Evolutionary conservation across 23 tunicate genomes (phyloP), one percentile per base, ranked within the genome.

Genomic region (Diplosoma virens): DNA sequence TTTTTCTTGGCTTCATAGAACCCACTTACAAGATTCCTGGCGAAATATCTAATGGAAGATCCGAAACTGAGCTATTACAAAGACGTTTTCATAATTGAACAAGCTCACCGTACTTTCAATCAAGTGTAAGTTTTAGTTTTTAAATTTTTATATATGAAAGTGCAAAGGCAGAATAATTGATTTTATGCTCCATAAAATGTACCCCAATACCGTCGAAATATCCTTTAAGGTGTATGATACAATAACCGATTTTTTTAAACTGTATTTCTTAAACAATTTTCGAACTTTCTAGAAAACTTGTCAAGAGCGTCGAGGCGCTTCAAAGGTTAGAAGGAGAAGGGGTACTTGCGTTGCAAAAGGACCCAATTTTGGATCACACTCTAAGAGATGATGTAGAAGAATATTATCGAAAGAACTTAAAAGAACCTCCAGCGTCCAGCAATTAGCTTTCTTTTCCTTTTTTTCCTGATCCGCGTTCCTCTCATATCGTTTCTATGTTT

Each of bases 31-130:
- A 52, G 97, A 55, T 84, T 84, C 37, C 37, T 90, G 41, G 90
- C 97, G 23, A 90, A 73, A 67, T 90, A 84, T 35, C 16, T 73
- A n/a, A 84, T 84, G 89, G 97, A 90, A 33, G 86, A 90, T 67
- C 97, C 97, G 11, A 67, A 67, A 58, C 22, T 90, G 25, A 79
- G 82, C 37, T 83, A 90, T 45, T 90, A 84, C 86, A 90, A 84
- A 58, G 66, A 75, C 14, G 67, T 90, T 16, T 79, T 74, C 71
- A 33, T 55, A 14, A 75, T 84, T 25, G 97, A 90, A 46, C 1
- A 30, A 2, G 77, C 47, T 4, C 30, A 22, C 32, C 53, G 66
- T 25, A 53, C 30, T 48, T 20, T 3, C 31, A 56, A 56, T 45
- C 89, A 84, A 77, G 29, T 21, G 89, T 84, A 47, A 30, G 88